Conservation (phyloP, 2,888 invertebrate genomes). For the Melanostoma scalare region DNA sequence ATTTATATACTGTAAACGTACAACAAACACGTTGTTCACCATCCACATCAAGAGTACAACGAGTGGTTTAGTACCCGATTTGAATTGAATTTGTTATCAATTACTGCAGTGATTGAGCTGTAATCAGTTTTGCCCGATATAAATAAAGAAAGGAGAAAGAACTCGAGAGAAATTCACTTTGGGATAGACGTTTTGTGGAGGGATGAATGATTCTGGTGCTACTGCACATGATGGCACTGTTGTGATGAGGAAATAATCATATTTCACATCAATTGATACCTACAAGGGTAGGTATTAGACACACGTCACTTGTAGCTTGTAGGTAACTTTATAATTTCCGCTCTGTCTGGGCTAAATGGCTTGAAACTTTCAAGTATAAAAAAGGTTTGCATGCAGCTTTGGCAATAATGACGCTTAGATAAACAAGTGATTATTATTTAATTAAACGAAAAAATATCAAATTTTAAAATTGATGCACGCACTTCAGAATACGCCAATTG, state of each 20-base stretch:
- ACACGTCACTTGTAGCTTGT: too few species aligned
- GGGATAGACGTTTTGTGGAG: slow-evolving; percentile 7
- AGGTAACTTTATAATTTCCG: too few species aligned
- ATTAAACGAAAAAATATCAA: too few species aligned
- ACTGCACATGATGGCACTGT: slow-evolving; percentile 38
- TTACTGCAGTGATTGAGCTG: slow-evolving; percentile 46
- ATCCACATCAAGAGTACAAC: neutral
- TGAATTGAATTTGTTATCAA: slow-evolving; percentile 57
- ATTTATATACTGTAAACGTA: too few species aligned
- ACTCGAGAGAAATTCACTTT: neutral
- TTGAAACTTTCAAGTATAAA: too few species aligned
- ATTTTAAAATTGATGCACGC: too few species aligned
- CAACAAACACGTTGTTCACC: neutral
- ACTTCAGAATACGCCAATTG: too few species aligned
- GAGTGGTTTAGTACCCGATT: slow-evolving; percentile 39
- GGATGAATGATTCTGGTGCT: neutral
- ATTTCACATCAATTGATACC: neutral
- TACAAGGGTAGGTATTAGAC: too few species aligned
- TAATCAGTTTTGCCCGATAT: slow-evolving; percentile 44
- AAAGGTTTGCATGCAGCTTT: too few species aligned
- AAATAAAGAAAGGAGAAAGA: slow-evolving; percentile 2
- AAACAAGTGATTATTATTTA: too few species aligned
- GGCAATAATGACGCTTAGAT: too few species aligned
- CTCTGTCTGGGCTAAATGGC: too few species aligned
- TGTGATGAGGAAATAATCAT: slow-evolving; percentile 11